phyloP scores from a whole-genome alignment of 2,888 invertebrate genomes.

The Ennomos quercinarius region DNA sequence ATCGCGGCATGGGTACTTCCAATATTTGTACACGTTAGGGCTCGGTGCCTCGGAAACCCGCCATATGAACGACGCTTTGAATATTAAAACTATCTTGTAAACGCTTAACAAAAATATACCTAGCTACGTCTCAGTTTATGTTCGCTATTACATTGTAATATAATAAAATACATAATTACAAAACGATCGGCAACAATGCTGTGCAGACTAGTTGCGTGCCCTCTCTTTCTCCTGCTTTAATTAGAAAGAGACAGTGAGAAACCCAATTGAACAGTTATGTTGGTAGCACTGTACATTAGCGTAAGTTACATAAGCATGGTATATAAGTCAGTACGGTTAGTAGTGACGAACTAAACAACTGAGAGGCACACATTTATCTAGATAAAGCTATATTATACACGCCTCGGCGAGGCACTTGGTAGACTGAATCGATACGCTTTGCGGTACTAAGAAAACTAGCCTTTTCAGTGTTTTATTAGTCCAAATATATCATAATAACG shows the following conservation, averaged over 20 bases:
- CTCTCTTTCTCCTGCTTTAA: slow-evolving; percentile 14
- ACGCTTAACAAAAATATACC: slow-evolving; percentile 79
- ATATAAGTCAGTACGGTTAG: slow-evolving; percentile 32
- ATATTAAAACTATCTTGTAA: slow-evolving; percentile 49
- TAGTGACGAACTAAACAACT: slow-evolving; percentile 45
- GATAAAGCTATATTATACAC: slow-evolving; percentile 75
- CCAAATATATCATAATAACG: slow-evolving; percentile 21
- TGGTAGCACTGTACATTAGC: slow-evolving; percentile 1
- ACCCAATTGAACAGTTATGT: too few relatives aligned
- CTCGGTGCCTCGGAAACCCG: slow-evolving; percentile 18
- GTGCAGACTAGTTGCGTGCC: slow-evolving; percentile 65
- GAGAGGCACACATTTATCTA: slow-evolving; percentile 74
- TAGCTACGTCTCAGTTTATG: slow-evolving; percentile 64
- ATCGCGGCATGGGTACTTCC: slow-evolving; percentile 20
- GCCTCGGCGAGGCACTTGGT: slow-evolving; percentile 76
- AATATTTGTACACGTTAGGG: slow-evolving; percentile 33
- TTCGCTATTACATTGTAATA: slow-evolving; percentile 48
- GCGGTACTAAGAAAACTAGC: slow-evolving; percentile 21
- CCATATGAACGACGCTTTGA: slow-evolving; percentile 23
- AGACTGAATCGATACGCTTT: slow-evolving; percentile 41
- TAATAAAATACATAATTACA: slow-evolving; percentile 70
- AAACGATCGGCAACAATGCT: slow-evolving; percentile 72
- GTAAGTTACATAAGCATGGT: slow-evolving; percentile 15
- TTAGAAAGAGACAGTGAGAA: too few relatives aligned
- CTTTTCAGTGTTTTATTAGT: slow-evolving; percentile 20